Conservation (phyloP, 2,888 invertebrate genomes). For the Ligdia adustata region DNA sequence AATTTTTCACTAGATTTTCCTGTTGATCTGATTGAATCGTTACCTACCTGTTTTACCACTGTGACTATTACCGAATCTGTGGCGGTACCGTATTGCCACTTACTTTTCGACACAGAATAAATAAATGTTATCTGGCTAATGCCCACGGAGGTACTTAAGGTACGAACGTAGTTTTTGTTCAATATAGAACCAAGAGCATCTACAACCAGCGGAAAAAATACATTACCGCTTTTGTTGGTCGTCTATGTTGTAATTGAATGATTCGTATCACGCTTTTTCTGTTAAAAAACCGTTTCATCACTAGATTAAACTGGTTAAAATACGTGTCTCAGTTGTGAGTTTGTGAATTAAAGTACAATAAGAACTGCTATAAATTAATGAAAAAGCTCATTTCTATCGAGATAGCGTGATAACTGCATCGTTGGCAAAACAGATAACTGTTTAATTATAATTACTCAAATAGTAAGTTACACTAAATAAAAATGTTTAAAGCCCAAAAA, state of each 20-base stretch:
- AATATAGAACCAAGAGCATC: background rate
- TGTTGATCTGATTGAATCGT: conserved; percentile 19
- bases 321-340: too few relatives aligned
- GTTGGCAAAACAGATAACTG: too few relatives aligned
- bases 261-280: background rate
- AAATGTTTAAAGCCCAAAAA: too few relatives aligned
- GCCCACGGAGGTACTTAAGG: too few relatives aligned
- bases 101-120: background rate
- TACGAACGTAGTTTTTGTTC: background rate
- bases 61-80: background rate
- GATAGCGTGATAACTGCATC: too few relatives aligned
- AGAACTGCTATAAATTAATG: too few relatives aligned
- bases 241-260: background rate
- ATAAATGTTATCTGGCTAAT: background rate
- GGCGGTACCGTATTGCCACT: conserved; percentile 5
- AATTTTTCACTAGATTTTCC: conserved; percentile 23
- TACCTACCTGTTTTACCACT: background rate
- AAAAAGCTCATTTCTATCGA: too few relatives aligned
- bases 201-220: background rate
- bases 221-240: background rate
- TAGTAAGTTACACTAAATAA: too few relatives aligned
- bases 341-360: too few relatives aligned
- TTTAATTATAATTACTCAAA: too few relatives aligned
- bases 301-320: too few relatives aligned
- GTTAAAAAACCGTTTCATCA: too few relatives aligned